Evolutionary conservation across 2,113 vertebrate genomes (phyloP).

Genomic region (Cyphomyrus discorhynchus): DNA sequence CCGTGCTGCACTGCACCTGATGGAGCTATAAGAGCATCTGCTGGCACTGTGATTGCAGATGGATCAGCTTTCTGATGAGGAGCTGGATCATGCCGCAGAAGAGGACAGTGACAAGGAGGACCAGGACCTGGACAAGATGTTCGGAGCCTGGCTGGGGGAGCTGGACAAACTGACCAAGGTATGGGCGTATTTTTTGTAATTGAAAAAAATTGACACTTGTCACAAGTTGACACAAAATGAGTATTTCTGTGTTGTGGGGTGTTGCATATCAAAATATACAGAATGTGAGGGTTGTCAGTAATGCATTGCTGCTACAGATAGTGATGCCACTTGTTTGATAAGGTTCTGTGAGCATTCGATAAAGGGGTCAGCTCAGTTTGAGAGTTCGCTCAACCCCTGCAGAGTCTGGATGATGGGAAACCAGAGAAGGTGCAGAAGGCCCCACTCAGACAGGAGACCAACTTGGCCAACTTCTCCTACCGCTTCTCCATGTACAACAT

Average conservation of each 20-base stretch:
- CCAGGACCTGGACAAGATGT: constrained; percentile 98
- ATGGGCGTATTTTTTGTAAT: background rate
- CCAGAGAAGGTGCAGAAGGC: constrained; percentile 82
- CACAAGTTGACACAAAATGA: background rate
- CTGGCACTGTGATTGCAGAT: constrained; percentile 63
- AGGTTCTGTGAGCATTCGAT: background rate
- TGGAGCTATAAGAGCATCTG: background rate
- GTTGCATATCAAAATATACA: background rate
- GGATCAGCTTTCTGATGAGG: constrained; percentile 95
- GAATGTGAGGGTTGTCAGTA: background rate
- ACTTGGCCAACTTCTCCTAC: constrained; percentile 98
- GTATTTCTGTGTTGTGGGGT: background rate
- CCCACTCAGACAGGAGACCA: constrained; percentile 90
- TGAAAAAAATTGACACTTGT: background rate
- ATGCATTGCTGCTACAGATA: background rate
- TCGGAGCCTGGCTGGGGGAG: constrained; percentile 95
- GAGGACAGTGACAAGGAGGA: constrained; percentile 98
- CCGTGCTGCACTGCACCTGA: background rate
- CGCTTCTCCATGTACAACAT: constrained; percentile 98
- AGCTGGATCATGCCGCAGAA: constrained; percentile 92
- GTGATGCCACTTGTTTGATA: background rate
- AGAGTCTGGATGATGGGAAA: constrained; percentile 91
- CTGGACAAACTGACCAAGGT: constrained; percentile 81
- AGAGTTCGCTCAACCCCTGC: background rate
- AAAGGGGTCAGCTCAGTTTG: background rate